These are phyloP conservation scores for Eupithecia abbreviata DNA, from an alignment of 2,888 invertebrate species.

Conservation along the genomic window DNA sequence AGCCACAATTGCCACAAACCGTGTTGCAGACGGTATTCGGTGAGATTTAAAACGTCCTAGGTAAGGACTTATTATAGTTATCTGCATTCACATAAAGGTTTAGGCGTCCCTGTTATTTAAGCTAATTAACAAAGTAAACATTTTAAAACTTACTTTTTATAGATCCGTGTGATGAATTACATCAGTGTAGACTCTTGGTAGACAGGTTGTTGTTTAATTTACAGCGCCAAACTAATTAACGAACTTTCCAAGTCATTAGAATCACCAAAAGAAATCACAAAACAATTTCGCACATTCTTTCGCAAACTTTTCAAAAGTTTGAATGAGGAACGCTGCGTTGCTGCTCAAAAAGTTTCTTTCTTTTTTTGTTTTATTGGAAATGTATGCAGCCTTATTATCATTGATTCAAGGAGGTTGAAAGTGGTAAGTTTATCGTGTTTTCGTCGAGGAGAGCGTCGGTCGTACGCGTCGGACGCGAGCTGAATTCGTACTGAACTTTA, in stretches of 20 bases:
- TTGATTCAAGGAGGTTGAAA: slow-evolving; percentile 28
- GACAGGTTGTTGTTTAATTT: background rate
- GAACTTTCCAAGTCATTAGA: background rate
- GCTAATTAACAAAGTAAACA: background rate
- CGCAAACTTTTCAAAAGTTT: slow-evolving; percentile 24
- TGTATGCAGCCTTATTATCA: background rate
- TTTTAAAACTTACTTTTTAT: background rate
- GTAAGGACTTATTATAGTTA: background rate
- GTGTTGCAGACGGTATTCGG: background rate
- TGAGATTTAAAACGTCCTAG: background rate
- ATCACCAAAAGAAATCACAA: slow-evolving; percentile 22
- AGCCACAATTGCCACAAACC: background rate
- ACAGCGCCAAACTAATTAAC: background rate
- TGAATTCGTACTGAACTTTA: slow-evolving; percentile 54
- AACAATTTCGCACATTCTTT: slow-evolving; percentile 10
- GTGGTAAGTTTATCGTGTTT: slow-evolving; percentile 50
- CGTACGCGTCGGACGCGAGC: slow-evolving; percentile 57
- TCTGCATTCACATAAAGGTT: background rate
- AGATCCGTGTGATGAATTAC: background rate
- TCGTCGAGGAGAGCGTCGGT: slow-evolving; percentile 41
- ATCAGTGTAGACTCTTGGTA: background rate
- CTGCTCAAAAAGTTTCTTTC: background rate
- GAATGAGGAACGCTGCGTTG: slow-evolving; percentile 24
- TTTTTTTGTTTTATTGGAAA: slow-evolving; percentile 1
- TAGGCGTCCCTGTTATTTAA: background rate